Base-by-base conservation (phyloP, 2,113 vertebrate species). In the Ardeotis arabs region DNA sequence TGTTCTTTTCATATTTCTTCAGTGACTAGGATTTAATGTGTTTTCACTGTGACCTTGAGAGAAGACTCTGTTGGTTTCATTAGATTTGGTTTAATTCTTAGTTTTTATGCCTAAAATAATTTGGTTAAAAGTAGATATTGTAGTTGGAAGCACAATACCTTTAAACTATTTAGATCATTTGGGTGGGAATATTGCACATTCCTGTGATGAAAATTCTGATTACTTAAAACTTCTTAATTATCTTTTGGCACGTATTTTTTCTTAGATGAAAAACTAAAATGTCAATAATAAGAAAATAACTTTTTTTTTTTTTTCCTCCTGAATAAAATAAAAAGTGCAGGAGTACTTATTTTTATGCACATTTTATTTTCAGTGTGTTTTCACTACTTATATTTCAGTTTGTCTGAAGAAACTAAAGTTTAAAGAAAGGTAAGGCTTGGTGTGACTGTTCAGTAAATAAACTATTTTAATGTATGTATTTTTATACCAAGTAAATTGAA, bases 371-470 rank as follows among this genome's bases (percentile, higher is more conserved):
- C 4, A 37, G 2, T 84, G 28, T 82, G 31, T 94, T 90, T 92
- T 81, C 10, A 58, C n/a, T 88, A 39, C 31, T 94, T 82, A 4
- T 0, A n/a, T 88, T 96, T 87, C 35, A 37, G 27, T 92, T 84
- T 78, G 20, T 17, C 8, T 60, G 33, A 49, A 92, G 44, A 82
- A 88, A 56, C 5, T 83, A 53, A 44, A 37, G 18, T 84, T 91
- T 78, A 74, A 95, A 47, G 45, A 89, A 91, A 78, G 76, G 44
- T 94, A 95, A 95, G 91, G 53, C 20, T 90, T 81, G n/a, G 12
- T 58, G 58, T 78, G 41, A 69, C 28, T 58, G 28, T 79, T 59
- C 14, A 69, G 23, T 78, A 81, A 81, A 56, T 8, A 23, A 80
- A 27, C 10, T 80, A 31, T 88, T 66, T 90, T 45, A 64, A 20